Evolutionary conservation across 2,888 invertebrate species (phyloP), one percentile per base, ranked within the genome.

Genomic region (Protophormia terraenovae): DNA sequence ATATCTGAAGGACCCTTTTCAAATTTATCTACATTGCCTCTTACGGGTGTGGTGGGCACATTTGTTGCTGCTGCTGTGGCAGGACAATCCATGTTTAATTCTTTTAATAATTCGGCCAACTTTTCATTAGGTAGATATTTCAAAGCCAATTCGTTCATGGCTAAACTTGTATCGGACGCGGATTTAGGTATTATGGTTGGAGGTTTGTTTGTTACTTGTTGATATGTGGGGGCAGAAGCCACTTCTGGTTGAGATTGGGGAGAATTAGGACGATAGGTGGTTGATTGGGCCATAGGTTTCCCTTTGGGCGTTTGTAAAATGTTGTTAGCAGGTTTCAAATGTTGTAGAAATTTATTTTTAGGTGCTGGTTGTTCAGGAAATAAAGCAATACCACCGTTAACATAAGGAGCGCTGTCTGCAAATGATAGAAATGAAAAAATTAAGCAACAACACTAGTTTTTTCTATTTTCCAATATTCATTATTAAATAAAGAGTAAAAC

Each of bases 121-220:
- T 91, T 90, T 22, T 89, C 89, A 55, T 89, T 91, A 0, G 92
- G 92, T 50, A 92, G 83, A 85, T 92, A 92, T 64, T 92, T 92
- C 0, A 90, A 81, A 0, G 92, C 92, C 62, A 92, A 83, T 76
- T 92, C 91, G 86, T 91, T 92, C 92, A 92, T 92, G 2, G 90
- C 91, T 83, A 92, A 71, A 62, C 90, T 92, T 66, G 91, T 89
- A n/a, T 92, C 92, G 0, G 91, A 90, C 35, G 87, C 87, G 0
- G 90, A 87, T 22, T 90, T 91, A 8, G 87, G 47, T 3, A 88
- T 53, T 0, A 66, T 50, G 8, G 35, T 12, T 35, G 14, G 47
- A 19, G 67, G 67, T 58, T 66, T 69, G 16, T 66, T 12, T 3
- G 19, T 5, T 12, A 7, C 8, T 45, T 76, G 32, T 24, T 66